Conservation (phyloP, 2,113 vertebrate species). For the Phalacrocorax carbo region DNA sequence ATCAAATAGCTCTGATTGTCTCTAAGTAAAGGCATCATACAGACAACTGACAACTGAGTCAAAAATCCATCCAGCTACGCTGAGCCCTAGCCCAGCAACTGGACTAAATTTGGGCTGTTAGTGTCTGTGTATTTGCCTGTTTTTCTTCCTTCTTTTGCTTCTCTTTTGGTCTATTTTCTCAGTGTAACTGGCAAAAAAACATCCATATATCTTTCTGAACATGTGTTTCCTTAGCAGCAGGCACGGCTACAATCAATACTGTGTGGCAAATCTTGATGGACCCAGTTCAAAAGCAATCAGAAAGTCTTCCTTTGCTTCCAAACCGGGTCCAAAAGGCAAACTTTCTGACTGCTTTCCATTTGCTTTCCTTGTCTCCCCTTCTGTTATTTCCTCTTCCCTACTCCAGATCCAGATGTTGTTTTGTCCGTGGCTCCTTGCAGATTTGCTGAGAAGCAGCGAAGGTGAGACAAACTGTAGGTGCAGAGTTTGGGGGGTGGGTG, state of each 20-base stretch:
- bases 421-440: not conserved
- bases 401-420: not conserved
- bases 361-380: not conserved
- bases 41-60: rapidly evolving
- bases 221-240: not conserved
- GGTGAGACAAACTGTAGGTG: not conserved
- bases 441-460: not conserved
- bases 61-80: not conserved
- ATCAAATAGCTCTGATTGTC: not conserved
- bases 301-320: not conserved
- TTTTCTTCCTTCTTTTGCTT: not conserved
- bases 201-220: not conserved
- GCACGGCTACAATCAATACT: not conserved
- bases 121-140: rapidly evolving
- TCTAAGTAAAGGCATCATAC: not conserved
- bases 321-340: not conserved
- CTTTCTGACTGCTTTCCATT: not conserved
- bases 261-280: rapidly evolving
- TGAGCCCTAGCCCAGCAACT: not conserved
- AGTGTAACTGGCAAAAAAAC: not conserved
- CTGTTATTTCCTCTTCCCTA: not conserved
- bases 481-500: too few relatives aligned
- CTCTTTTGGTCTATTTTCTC: not conserved
- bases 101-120: not conserved
- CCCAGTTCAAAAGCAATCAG: not conserved